These are phyloP conservation scores for Trichechus manatus DNA, from an alignment of 2,113 vertebrate genomes.

Conservation along the genomic window DNA sequence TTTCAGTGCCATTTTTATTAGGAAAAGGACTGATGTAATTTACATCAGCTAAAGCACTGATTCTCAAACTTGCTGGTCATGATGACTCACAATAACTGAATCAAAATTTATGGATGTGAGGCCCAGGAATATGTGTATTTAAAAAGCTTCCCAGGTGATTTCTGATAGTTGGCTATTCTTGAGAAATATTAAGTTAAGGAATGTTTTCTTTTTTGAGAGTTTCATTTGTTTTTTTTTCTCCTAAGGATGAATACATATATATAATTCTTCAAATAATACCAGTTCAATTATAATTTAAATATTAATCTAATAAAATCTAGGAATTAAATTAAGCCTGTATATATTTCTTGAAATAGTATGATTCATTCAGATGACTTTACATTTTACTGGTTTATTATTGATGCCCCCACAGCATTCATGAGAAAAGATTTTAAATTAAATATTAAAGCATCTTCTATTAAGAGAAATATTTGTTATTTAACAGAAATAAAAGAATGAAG, in stretches of 20 bases:
- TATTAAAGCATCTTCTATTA: conserved; percentile 4
- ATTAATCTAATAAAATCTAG: conserved; percentile 31
- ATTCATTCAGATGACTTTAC: conserved; percentile 43
- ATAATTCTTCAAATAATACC: conserved; percentile 24
- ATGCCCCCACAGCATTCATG: conserved; percentile 5
- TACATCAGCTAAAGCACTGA: neutral
- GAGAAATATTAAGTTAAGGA: conserved; percentile 25
- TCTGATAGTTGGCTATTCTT: neutral
- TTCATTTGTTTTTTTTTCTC: neutral
- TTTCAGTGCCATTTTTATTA: conserved; percentile 24
- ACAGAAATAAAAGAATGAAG: neutral
- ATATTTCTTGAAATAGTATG: conserved; percentile 37
- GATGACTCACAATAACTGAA: neutral
- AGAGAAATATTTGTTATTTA: conserved; percentile 22
- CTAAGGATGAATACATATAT: conserved; percentile 11
- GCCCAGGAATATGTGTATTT: neutral
- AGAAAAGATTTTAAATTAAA: conserved; percentile 53
- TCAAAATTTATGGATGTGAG: conserved; percentile 37
- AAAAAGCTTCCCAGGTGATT: neutral
- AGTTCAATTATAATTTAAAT: conserved; percentile 48
- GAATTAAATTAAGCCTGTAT: conserved; percentile 40
- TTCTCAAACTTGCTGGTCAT: neutral
- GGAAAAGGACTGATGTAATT: conserved; percentile 14
- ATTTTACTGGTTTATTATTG: neutral
- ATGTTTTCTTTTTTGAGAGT: conserved; percentile 37